These are phyloP conservation scores for Euphydryas editha DNA, from an alignment of 2,888 invertebrate species.

Conservation along the genomic window DNA sequence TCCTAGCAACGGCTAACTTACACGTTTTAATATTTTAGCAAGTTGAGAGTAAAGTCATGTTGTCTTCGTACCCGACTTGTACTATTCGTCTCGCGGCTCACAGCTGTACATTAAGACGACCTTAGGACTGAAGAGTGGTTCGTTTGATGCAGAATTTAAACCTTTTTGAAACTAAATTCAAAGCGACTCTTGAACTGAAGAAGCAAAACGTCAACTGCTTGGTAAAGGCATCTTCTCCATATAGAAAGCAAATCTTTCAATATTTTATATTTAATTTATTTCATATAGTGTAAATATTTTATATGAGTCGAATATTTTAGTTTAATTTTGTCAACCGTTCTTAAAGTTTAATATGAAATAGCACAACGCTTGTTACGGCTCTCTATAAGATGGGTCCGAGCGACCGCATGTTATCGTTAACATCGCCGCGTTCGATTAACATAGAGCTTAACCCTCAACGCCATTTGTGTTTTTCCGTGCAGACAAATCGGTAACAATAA, in stretches of 20 bases:
- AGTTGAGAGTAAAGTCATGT: constrained; percentile 73
- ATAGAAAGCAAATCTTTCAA: too few species aligned
- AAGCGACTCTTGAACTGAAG: too few species aligned
- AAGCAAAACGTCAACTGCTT: too few species aligned
- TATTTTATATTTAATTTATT: too few species aligned
- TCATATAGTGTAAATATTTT: too few species aligned
- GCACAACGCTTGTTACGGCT: constrained; percentile 41
- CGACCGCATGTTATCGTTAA: constrained; percentile 54
- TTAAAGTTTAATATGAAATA: constrained; percentile 13
- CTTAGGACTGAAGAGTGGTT: not conserved
- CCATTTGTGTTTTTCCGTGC: constrained; percentile 79
- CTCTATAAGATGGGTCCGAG: constrained; percentile 44
- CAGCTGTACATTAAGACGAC: constrained; percentile 30
- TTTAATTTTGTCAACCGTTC: constrained; percentile 9
- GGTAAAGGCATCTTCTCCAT: too few species aligned
- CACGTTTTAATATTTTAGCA: constrained; percentile 75
- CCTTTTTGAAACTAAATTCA: not conserved
- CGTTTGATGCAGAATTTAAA: not conserved
- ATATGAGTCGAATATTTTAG: not conserved
- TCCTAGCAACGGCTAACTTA: constrained; percentile 52
- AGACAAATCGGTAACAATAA: constrained; percentile 81
- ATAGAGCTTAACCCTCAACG: constrained; percentile 72
- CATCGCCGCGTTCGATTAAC: constrained; percentile 72
- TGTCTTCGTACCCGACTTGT: constrained; percentile 58
- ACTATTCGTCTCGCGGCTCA: constrained; percentile 36